phyloP scores from a whole-genome alignment of 2,797 vertebrate species.

The Smutsia temminckii region DNA sequence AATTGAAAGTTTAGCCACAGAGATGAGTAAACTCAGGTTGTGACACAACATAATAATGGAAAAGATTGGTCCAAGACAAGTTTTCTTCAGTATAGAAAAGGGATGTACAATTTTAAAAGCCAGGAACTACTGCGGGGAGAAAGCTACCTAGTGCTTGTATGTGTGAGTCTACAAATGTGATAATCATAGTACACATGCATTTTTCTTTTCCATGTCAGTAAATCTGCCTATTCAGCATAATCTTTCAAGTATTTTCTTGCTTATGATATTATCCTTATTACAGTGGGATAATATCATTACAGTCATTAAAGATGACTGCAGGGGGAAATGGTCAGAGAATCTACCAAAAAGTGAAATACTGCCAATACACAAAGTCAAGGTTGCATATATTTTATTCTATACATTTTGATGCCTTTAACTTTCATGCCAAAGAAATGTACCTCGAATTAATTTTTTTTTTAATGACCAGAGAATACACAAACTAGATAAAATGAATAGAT shows the following conservation, averaged over 20 bases:
- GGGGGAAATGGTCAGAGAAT: not conserved
- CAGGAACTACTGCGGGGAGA: conserved; percentile 54
- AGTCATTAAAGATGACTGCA: not conserved
- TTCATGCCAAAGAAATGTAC: not conserved
- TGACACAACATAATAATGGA: conserved; percentile 53
- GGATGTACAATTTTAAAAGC: conserved; percentile 61
- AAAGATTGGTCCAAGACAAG: conserved; percentile 52
- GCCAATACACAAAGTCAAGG: not conserved
- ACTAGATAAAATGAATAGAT: not conserved
- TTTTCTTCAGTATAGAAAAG: conserved; percentile 71
- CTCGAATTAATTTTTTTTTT: not conserved
- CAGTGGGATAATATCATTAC: not conserved
- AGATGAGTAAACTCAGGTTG: conserved; percentile 42
- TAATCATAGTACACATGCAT: not conserved
- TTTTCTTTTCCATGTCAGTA: not conserved
- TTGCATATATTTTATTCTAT: not conserved
- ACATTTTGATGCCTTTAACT: not conserved
- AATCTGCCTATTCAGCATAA: not conserved
- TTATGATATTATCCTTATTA: not conserved
- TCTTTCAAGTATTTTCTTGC: not conserved
- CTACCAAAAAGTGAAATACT: not conserved
- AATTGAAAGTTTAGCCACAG: conserved; percentile 53
- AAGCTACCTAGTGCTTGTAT: conserved; percentile 37
- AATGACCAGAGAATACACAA: not conserved
- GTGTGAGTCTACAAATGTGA: not conserved